These are phyloP conservation scores for Ispidina lecontei DNA, from an alignment of 2,797 vertebrate species.

Conservation along the genomic window DNA sequence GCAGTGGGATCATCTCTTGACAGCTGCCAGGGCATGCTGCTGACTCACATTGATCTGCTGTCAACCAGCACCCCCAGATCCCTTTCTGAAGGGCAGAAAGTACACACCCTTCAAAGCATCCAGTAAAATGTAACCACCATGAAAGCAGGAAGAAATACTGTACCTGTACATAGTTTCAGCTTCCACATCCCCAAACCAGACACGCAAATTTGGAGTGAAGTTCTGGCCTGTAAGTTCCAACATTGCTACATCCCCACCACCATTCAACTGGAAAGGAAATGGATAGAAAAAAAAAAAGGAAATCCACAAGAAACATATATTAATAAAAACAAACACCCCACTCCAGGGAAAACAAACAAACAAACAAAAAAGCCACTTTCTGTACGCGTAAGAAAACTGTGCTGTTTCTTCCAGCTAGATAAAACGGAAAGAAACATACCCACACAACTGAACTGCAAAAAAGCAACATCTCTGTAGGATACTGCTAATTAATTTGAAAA, in stretches of 20 bases:
- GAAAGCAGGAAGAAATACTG: background rate
- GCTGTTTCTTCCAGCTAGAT: background rate
- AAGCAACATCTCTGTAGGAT: background rate
- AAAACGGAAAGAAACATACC: background rate
- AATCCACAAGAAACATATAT: background rate
- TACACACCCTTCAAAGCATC: background rate
- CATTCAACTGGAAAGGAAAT: conserved; percentile 86
- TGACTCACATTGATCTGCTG: background rate
- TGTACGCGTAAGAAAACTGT: background rate
- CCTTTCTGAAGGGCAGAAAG: background rate
- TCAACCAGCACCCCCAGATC: background rate
- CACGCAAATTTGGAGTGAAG: conserved; percentile 97
- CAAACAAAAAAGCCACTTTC: background rate
- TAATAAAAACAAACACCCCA: background rate
- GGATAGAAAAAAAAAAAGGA: background rate
- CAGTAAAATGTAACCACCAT: background rate
- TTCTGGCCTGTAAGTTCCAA: conserved; percentile 99
- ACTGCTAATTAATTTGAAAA: background rate
- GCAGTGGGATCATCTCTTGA: background rate
- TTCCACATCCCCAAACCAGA: conserved; percentile 99
- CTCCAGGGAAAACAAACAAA: background rate
- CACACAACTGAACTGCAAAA: background rate
- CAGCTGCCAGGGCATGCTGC: background rate
- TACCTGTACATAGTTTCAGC: conserved; percentile 99
- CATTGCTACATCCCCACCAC: conserved; percentile 98